A percentile compares a stretch with the other conserved stretches of the same genome.
These are phyloP conservation scores for Microplitis deprimator DNA, from an alignment of 2,888 invertebrate species.

Conservation along the genomic window DNA sequence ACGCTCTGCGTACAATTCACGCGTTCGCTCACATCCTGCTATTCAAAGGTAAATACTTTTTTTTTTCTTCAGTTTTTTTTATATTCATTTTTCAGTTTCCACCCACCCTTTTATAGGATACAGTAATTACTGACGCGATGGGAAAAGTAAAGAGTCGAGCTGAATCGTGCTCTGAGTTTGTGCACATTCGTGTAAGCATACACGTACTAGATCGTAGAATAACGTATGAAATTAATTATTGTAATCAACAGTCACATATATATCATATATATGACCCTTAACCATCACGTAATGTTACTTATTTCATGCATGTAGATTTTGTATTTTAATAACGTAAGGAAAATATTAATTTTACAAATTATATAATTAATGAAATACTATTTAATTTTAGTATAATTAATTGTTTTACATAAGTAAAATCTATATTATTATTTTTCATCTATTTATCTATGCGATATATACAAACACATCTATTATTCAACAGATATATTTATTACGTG, in stretches of 20 bases:
- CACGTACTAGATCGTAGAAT: conserved; percentile 34
- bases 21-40: conserved; percentile 68
- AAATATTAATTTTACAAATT: not conserved
- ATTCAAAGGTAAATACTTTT: conserved; percentile 58
- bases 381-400: not conserved
- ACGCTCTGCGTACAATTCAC: conserved; percentile 34
- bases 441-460: not conserved
- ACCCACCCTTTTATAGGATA: conserved; percentile 20
- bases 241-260: conserved; percentile 43
- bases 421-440: not conserved
- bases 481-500: conserved; percentile 15
- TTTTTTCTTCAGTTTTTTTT: conserved; percentile 6
- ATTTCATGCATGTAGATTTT: not conserved
- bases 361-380: not conserved
- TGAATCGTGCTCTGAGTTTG: not conserved
- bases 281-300: not conserved
- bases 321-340: conserved; percentile 36
- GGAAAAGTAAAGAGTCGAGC: conserved; percentile 17
- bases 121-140: conserved; percentile 32
- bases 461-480: not conserved
- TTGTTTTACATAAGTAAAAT: not conserved
- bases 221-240: conserved; percentile 47
- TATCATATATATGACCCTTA: conserved; percentile 2
- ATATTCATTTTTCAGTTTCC: conserved; percentile 10
- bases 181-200: conserved; percentile 34